Conservation (phyloP, 2,888 invertebrate species). For the Heliconius cydno region DNA sequence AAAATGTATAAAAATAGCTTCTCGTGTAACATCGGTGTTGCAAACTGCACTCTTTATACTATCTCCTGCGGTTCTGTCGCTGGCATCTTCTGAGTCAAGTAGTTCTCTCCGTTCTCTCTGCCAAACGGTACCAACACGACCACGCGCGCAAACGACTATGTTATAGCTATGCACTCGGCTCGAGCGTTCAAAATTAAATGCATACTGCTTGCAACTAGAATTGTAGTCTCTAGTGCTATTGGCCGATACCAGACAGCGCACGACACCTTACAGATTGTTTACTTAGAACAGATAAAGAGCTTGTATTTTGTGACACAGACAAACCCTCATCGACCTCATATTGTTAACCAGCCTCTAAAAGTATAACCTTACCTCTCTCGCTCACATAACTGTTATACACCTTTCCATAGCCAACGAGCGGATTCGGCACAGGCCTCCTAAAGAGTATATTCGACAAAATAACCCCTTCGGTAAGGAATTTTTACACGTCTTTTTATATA, state of each 20-base stretch:
- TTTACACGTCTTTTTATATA: slow-evolving; percentile 80
- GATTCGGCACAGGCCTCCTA: slow-evolving; percentile 84
- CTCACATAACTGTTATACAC: slow-evolving; percentile 83
- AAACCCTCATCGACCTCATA: slow-evolving; percentile 72
- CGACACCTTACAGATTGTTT: slow-evolving; percentile 78
- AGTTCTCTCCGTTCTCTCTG: slow-evolving; percentile 63
- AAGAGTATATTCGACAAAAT: slow-evolving; percentile 85
- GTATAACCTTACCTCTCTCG: slow-evolving; percentile 76
- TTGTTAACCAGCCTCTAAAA: slow-evolving; percentile 72
- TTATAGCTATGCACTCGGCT: slow-evolving; percentile 81
- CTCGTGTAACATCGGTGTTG: slow-evolving; percentile 78
- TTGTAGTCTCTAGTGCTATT: slow-evolving; percentile 82
- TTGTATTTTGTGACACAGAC: slow-evolving; percentile 84
- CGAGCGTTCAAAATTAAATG: slow-evolving; percentile 80
- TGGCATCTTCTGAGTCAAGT: slow-evolving; percentile 78
- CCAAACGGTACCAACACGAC: slow-evolving; percentile 72
- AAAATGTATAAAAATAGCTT: slow-evolving; percentile 58
- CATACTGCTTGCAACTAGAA: slow-evolving; percentile 83
- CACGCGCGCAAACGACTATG: slow-evolving; percentile 73
- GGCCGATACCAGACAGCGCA: slow-evolving; percentile 81
- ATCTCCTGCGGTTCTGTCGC: slow-evolving; percentile 81
- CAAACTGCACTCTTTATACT: slow-evolving; percentile 84
- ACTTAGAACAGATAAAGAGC: slow-evolving; percentile 81
- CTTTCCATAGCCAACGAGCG: slow-evolving; percentile 83
- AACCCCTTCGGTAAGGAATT: slow-evolving; percentile 85